Percentiles rank a stretch among this genome's conserved stretches.
These are phyloP conservation scores for Sebastes glaucus DNA, from an alignment of 2,797 vertebrate species.

Conservation along the genomic window DNA sequence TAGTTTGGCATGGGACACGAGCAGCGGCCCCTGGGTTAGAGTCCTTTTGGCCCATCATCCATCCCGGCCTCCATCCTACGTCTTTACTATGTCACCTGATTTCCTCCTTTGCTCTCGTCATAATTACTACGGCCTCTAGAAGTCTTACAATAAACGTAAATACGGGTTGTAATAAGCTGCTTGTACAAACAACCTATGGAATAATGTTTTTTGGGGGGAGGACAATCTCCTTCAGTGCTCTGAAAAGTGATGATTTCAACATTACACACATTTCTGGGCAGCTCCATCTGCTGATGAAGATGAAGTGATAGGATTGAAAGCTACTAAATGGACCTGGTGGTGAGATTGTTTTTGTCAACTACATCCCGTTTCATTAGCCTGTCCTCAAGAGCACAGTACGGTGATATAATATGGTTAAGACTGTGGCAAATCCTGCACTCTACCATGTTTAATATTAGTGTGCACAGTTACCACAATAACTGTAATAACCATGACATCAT, in stretches of 20 bases:
- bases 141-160: background rate
- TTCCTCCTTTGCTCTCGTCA: background rate
- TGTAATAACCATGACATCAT: constrained; percentile 24
- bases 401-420: constrained; percentile 16
- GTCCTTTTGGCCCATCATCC: background rate
- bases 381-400: background rate
- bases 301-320: background rate
- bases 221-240: background rate
- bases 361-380: background rate
- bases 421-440: constrained; percentile 13
- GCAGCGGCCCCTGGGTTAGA: background rate
- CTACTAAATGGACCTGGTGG: background rate
- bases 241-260: background rate
- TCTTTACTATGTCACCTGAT: too few relatives aligned
- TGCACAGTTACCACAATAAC: constrained; percentile 18
- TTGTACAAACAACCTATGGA: background rate
- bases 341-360: background rate
- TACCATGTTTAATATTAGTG: constrained; percentile 22
- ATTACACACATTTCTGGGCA: background rate
- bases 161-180: background rate
- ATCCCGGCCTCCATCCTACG: background rate
- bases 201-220: too few relatives aligned
- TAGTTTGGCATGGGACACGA: background rate
- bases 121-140: background rate
- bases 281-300: background rate